These are phyloP conservation scores for Pionites leucogaster DNA, from an alignment of 2,113 vertebrate genomes.

Conservation along the genomic window DNA sequence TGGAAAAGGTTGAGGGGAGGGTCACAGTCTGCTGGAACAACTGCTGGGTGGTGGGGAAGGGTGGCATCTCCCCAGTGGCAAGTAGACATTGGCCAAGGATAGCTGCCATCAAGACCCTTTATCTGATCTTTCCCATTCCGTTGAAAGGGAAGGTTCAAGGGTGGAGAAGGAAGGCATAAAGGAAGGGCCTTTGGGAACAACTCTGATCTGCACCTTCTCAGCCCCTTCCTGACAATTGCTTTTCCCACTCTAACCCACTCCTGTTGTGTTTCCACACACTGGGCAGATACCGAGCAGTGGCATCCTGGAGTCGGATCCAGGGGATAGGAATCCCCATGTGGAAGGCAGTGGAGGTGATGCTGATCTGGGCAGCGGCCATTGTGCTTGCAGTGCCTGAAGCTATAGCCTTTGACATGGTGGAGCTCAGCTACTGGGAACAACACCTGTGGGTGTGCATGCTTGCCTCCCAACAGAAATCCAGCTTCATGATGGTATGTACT, in stretches of 20 bases:
- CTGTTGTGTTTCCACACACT: fast-evolving
- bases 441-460: conserved; percentile 85
- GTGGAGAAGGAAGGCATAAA: not conserved
- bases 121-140: not conserved
- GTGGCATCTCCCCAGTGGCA: not conserved
- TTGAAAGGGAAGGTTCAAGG: not conserved
- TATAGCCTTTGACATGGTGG: conserved; percentile 85
- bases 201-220: not conserved
- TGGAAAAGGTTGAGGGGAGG: not conserved
- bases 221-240: not conserved
- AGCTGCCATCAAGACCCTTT: not conserved
- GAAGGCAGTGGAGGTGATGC: conserved; percentile 85
- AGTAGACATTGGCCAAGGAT: not conserved
- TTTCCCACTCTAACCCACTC: not conserved
- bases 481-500: conserved; percentile 79
- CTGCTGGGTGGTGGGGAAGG: not conserved
- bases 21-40: not conserved
- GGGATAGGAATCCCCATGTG: conserved; percentile 90
- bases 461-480: conserved; percentile 77
- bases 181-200: not conserved
- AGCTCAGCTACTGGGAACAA: conserved; percentile 79
- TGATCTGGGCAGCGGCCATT: conserved; percentile 87
- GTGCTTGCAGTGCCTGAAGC: conserved; percentile 85
- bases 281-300: conserved; percentile 88
- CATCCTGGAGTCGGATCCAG: conserved; percentile 90